Conservation (phyloP, 2,797 vertebrate genomes). For the Allenopithecus nigroviridis region DNA sequence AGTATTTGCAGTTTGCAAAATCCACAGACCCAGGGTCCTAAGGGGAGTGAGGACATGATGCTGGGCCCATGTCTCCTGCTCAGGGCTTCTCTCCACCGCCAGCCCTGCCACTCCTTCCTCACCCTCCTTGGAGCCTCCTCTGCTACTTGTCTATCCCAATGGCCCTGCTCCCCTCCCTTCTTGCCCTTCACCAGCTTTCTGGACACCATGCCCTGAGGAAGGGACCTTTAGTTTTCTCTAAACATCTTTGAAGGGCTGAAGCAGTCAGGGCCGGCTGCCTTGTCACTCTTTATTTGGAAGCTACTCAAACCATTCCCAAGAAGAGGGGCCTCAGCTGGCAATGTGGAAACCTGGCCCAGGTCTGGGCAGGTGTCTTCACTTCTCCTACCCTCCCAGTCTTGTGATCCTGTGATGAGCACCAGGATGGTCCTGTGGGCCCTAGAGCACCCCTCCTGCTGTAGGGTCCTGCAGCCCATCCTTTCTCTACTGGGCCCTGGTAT, state of each 20-base stretch:
- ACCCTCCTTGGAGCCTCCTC: not conserved
- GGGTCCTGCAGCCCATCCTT: not conserved
- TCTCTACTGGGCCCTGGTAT: not conserved
- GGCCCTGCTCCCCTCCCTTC: not conserved
- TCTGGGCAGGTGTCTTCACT: not conserved
- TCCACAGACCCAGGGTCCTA: not conserved
- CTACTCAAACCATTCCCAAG: not conserved
- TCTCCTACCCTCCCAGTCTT: not conserved
- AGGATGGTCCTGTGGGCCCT: not conserved
- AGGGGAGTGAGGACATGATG: not conserved
- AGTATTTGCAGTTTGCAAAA: not conserved
- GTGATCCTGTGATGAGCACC: not conserved
- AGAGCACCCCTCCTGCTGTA: not conserved
- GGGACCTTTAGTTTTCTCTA: slow-evolving; percentile 31
- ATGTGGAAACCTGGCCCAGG: not conserved
- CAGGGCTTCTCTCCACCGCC: not conserved
- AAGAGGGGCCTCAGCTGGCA: not conserved
- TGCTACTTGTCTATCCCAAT: not conserved
- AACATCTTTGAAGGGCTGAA: not conserved
- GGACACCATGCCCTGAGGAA: not conserved
- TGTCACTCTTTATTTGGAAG: not conserved
- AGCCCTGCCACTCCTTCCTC: not conserved
- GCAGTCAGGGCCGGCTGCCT: not conserved
- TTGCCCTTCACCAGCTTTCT: not conserved
- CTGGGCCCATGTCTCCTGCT: not conserved